A percentile compares a stretch with the other conserved stretches of the same genome.
Evolutionary conservation across 2,113 vertebrate species (phyloP).

Genomic region (Candoia aspera): DNA sequence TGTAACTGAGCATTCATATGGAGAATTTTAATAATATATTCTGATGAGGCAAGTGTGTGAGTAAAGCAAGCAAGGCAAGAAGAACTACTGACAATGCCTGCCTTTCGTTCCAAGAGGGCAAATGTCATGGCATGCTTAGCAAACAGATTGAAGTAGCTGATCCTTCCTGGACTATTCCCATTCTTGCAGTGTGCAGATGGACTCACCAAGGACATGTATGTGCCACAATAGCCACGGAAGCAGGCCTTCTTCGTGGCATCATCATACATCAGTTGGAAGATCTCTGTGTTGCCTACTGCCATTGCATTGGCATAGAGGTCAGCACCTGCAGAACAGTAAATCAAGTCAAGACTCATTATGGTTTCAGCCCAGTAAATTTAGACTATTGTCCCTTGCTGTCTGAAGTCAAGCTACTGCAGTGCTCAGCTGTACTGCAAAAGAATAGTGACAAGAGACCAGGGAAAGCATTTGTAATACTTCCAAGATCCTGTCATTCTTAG

Average conservation of each 20-base stretch:
- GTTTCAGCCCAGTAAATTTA: neutral
- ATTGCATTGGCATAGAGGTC: constrained; percentile 37
- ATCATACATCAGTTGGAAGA: constrained; percentile 42
- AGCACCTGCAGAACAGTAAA: constrained; percentile 14
- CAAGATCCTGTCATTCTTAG: neutral
- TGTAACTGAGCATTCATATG: neutral
- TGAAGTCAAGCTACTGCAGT: neutral
- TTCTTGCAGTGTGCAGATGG: neutral
- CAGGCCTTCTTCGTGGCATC: constrained; percentile 35
- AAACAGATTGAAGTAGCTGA: neutral
- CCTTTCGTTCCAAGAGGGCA: neutral
- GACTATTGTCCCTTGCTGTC: neutral
- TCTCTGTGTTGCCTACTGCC: constrained; percentile 36
- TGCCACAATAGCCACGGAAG: constrained; percentile 33
- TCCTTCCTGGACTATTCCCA: neutral
- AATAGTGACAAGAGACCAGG: neutral
- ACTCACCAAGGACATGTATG: constrained; percentile 43
- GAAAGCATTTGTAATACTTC: neutral
- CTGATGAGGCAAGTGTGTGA: neutral
- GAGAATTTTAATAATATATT: neutral
- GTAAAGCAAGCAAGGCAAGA: neutral
- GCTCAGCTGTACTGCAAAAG: neutral
- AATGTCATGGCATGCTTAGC: neutral
- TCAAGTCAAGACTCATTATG: neutral
- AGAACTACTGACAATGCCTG: neutral